A percentile compares a stretch with the other conserved stretches of the same genome.
Conservation (phyloP, 2,888 invertebrate genomes). For the Melanophora roralis region DNA sequence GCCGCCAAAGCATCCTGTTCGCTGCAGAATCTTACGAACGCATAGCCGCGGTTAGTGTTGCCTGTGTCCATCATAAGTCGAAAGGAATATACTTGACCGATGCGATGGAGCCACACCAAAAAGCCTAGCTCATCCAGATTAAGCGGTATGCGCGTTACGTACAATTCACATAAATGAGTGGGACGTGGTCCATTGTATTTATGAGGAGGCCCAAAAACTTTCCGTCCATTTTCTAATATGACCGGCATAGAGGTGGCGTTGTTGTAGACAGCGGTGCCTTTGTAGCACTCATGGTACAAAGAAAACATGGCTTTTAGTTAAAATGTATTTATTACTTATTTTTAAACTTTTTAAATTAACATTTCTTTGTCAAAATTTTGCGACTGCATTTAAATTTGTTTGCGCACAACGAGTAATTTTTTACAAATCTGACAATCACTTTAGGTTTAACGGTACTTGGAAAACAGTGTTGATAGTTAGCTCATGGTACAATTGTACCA, state of each 20-base stretch:
- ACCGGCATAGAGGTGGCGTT: constrained; percentile 58
- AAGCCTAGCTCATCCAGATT: constrained; percentile 64
- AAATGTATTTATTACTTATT: not conserved
- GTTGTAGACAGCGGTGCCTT: constrained; percentile 45
- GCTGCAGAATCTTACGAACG: constrained; percentile 65
- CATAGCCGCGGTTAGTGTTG: constrained; percentile 66
- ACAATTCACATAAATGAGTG: constrained; percentile 65
- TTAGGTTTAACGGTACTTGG: constrained; percentile 43
- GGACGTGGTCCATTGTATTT: constrained; percentile 65
- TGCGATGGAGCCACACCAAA: constrained; percentile 65
- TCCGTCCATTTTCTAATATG: constrained; percentile 66
- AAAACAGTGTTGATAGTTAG: too few species aligned
- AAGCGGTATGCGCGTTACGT: constrained; percentile 67
- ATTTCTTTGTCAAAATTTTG: not conserved
- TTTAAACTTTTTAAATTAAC: not conserved
- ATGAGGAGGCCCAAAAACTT: constrained; percentile 65
- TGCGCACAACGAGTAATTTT: too few species aligned
- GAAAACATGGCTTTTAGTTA: constrained; percentile 11
- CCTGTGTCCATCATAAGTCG: constrained; percentile 69
- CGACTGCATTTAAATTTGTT: constrained; percentile 26
- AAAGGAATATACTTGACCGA: constrained; percentile 68
- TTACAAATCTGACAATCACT: not conserved
- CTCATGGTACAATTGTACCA: too few species aligned
- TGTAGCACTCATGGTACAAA: constrained; percentile 29
- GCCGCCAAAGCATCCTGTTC: constrained; percentile 65